Evolutionary conservation across 1,140 invertebrate genomes (phyloP), one percentile per base, ranked within the genome.

Genomic region (Drosophila kikkawai): DNA sequence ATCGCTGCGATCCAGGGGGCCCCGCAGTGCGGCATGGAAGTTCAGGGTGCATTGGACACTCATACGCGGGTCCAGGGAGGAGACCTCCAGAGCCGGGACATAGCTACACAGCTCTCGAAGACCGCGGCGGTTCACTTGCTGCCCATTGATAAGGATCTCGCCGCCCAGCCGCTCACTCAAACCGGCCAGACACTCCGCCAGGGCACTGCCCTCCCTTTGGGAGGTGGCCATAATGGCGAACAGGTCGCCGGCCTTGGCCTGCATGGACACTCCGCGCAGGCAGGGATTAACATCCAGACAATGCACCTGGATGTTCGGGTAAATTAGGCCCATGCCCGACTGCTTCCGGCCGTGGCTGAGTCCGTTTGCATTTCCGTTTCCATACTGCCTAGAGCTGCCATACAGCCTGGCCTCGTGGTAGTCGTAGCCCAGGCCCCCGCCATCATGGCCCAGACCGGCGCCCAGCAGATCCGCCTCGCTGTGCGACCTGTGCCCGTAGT

Each of bases 181-280:
- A 11, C 97, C 96, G 7, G 97, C 95, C 36, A 99, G 93, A 1
- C 97, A 95, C 82, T 98, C 96, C 51, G 99, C 93, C 15, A 99
- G 93, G 1, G 96, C 95, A 7, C 96, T 96, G 8, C 97, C 97
- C 93, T 98, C 97, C 11, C 94, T 93, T 68, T 96, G 96, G 86
- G 95, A 94, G 0, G 98, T 99, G 0, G 98, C 95, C 95, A 99
- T 96, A 12, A 99, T 94, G 1, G 97, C 97, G 63, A 99, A 93
- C 13, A 99, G 95, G 93, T 99, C 98, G 7, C 97, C 97, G 0
- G 97, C 98, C 64, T 96, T 96, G 7, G 97, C 97, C 93, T 99
- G 97, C 70, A 98, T 94, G 2, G 96, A 96, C 9, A 98, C 94
- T 12, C 95, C 95, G 55, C 96, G 95, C 39, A 97, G 79, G 87